A percentile compares a stretch with the other conserved stretches of the same genome.
These are phyloP conservation scores for Neotragus moschatus DNA, from an alignment of 2,113 vertebrate genomes.

Conservation along the genomic window DNA sequence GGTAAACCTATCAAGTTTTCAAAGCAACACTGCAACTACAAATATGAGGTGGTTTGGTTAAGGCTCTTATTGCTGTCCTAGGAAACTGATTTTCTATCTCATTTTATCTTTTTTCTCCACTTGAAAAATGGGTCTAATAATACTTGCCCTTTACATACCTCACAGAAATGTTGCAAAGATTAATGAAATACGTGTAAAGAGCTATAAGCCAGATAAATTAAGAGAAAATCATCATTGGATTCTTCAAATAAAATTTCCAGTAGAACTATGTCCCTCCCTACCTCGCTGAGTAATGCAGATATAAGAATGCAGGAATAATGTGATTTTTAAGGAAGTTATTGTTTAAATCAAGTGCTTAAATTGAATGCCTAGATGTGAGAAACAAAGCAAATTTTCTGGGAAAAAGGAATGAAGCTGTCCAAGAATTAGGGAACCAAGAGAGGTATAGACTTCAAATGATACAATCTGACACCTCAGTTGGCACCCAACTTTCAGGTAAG, in stretches of 20 bases:
- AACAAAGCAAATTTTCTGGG: background rate
- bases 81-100: slow-evolving; percentile 46
- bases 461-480: background rate
- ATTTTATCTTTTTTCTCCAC: slow-evolving; percentile 37
- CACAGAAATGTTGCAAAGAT: background rate
- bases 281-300: slow-evolving; percentile 1
- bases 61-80: background rate
- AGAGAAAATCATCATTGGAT: slow-evolving; percentile 15
- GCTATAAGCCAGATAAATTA: slow-evolving; percentile 30
- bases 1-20: background rate
- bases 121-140: slow-evolving; percentile 66
- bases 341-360: slow-evolving; percentile 2
- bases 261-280: background rate
- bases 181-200: slow-evolving; percentile 50
- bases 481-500: background rate
- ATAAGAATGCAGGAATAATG: background rate
- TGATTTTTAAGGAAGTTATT: background rate
- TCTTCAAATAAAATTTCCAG: slow-evolving; percentile 34
- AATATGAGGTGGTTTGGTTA: background rate
- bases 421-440: background rate
- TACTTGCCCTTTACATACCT: slow-evolving; percentile 47
- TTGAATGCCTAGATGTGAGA: background rate
- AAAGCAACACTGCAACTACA: background rate
- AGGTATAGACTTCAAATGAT: background rate
- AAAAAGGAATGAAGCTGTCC: background rate